Evolutionary conservation across 2,888 invertebrate genomes (phyloP).

Genomic region (Gerris lacustris): DNA sequence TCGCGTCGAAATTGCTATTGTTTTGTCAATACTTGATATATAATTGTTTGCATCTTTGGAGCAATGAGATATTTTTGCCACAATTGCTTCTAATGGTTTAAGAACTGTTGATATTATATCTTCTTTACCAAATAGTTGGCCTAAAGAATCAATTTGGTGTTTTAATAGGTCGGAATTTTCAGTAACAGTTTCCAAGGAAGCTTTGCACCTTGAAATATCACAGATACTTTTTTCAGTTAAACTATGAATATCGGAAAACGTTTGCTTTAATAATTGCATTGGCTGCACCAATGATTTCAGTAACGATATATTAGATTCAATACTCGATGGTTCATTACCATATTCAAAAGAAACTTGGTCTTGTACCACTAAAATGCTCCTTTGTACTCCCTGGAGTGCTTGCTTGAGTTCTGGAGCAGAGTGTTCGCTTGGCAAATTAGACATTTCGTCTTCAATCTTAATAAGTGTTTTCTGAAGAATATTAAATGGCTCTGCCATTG

Average conservation of each 20-base stretch:
- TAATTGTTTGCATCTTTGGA: not conserved
- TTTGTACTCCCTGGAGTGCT: slow-evolving; percentile 30
- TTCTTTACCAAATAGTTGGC: not conserved
- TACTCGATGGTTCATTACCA: slow-evolving; percentile 29
- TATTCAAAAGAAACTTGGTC: slow-evolving; percentile 30
- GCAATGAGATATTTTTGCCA: not conserved
- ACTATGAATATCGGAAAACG: slow-evolving; percentile 24
- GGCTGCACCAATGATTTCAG: slow-evolving; percentile 29
- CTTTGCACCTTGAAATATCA: not conserved
- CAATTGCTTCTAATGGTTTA: not conserved
- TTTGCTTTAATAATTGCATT: slow-evolving; percentile 27
- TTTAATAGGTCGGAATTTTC: not conserved
- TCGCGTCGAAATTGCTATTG: not conserved
- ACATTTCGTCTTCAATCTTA: slow-evolving; percentile 24
- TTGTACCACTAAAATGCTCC: slow-evolving; percentile 30
- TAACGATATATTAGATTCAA: slow-evolving; percentile 29
- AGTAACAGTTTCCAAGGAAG: not conserved
- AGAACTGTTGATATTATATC: not conserved
- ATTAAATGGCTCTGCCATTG: slow-evolving; percentile 28
- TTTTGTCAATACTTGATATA: not conserved
- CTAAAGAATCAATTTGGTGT: not conserved
- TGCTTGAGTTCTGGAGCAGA: slow-evolving; percentile 27
- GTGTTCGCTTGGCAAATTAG: slow-evolving; percentile 17
- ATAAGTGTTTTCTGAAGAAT: slow-evolving; percentile 28
- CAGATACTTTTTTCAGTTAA: slow-evolving; percentile 6